Evolutionary conservation across 2,113 vertebrate genomes (phyloP), one percentile per base, ranked within the genome.

Genomic region (Microtus montanus): DNA sequence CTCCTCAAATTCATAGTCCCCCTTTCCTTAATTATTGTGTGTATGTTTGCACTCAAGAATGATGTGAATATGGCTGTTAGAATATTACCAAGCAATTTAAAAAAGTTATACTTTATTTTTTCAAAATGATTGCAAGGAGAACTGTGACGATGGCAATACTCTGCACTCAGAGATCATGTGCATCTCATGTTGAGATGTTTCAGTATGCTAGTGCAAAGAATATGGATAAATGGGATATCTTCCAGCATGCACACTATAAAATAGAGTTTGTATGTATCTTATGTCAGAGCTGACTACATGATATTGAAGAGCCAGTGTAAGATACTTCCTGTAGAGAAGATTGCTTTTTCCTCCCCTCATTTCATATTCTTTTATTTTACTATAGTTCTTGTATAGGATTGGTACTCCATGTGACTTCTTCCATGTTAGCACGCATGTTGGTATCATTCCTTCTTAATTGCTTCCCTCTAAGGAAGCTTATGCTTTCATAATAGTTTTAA

Each of bases 401-500:
- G 9, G 10, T 3, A 26, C 11, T 58, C 35, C 20, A 38, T 58
- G 11, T 38, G 35, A n/a, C 20, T 14, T 38, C 1, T 79, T 79
- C 35, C 20, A n/a, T 24, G 35, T 82, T 58, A n/a, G 10, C 33
- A 35, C 20, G 9, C 2, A 0, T 79, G 30, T 33, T 49, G 4
- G 1, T n/a, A 7, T 24, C 79, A 26, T 26, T 58, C 10, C 38
- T 38, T 7, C 5, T 14, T 58, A 5, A 19, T 58, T 24, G 33
- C 52, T 24, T 58, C 5, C 78, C 5, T n/a, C 5, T 80, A 13
- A 52, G 30, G 11, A 80, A 58, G 5, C 0, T 22, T 58, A 22
- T n/a, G 9, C 74, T 92, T 94, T 93, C 49, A 61, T 54, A 66
- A 8, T 14, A 49, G 82, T 92, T 95, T 7, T 85, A 94, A 96